Evolutionary conservation across 2,797 vertebrate genomes (phyloP), one percentile per base, ranked within the genome.

Genomic region (Crocidura indochinensis): DNA sequence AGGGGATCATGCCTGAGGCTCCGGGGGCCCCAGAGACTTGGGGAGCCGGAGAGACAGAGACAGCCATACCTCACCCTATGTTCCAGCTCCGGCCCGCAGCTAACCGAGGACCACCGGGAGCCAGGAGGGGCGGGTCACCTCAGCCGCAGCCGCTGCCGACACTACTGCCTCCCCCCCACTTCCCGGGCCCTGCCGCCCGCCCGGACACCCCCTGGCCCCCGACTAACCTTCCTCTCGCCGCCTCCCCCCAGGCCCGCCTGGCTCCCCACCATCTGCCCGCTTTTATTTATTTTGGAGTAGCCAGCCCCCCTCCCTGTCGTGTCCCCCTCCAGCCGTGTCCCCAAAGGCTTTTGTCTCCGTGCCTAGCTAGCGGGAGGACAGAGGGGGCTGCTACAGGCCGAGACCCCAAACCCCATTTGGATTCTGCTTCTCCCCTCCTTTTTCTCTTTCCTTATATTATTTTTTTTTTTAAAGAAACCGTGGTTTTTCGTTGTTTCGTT

Each of bases 211-310:
- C 97, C 97, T 96, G 97, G 97, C 97, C 95, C 92, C 97, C 95
- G 97, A 98, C 97, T 98, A 98, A 98, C 97, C 95, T 93, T 93
- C 94, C 96, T 95, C 94, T 96, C 93, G 96, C 94, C 94, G 69
- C 6, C 29, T 94, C 74, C 4, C 27, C 88, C 60, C 11, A 38
- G 8, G 8, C 31, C 84, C 46, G n/a, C 11, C 85, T n/a, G 60
- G 60, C 68, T 91, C 95, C 87, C 1, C 94, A 91, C 92, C 97
- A 86, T n/a, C 53, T 81, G 90, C 84, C 92, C 96, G 95, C 97
- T 98, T 98, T 98, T 98, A 98, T 98, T 98, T 98, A 98, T 98
- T 98, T 98, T 98, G 95, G 95, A 96, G 93, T 98, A 98, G 98
- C 95, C 95, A 82, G 96, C 62, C 73, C 74, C 71, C 88, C 91